Percentiles rank a stretch among this genome's conserved stretches.
phyloP scores from a whole-genome alignment of 2,797 vertebrate genomes.

The Mycteria americana region DNA sequence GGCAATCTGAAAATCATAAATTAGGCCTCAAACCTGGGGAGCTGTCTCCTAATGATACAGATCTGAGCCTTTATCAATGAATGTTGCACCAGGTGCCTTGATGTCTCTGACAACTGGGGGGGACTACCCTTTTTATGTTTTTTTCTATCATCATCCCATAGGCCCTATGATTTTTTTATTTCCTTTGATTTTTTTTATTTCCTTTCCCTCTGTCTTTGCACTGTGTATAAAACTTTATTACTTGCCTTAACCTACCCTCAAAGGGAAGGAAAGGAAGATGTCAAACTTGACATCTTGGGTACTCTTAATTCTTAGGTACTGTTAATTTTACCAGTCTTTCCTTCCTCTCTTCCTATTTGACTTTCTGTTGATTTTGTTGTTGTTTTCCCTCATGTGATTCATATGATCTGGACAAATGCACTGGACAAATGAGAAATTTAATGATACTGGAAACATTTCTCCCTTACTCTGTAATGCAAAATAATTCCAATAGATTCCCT shows the following conservation, averaged over 20 bases:
- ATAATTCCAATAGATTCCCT: not conserved
- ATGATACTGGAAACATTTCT: constrained; percentile 38
- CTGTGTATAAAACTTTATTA: not conserved
- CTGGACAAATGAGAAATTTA: constrained; percentile 57
- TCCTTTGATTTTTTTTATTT: not conserved
- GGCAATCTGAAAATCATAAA: constrained; percentile 65
- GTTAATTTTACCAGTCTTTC: not conserved
- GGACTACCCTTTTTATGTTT: constrained; percentile 31
- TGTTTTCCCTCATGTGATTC: not conserved
- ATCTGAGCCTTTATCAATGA: not conserved
- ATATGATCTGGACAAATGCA: constrained; percentile 7
- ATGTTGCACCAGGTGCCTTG: constrained; percentile 6
- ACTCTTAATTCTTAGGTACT: not conserved
- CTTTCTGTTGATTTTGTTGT: not conserved
- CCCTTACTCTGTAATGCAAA: not conserved
- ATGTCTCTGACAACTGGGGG: not conserved
- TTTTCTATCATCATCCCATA: constrained; percentile 66
- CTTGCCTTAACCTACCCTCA: not conserved
- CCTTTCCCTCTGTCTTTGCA: not conserved
- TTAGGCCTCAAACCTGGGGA: constrained; percentile 49
- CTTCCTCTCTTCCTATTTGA: not conserved
- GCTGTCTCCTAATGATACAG: constrained; percentile 41
- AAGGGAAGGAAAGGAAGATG: not conserved
- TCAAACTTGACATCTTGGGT: not conserved
- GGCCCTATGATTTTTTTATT: constrained; percentile 5